Conservation (phyloP, 2,797 vertebrate genomes). For the Syngnathus rostellatus region DNA sequence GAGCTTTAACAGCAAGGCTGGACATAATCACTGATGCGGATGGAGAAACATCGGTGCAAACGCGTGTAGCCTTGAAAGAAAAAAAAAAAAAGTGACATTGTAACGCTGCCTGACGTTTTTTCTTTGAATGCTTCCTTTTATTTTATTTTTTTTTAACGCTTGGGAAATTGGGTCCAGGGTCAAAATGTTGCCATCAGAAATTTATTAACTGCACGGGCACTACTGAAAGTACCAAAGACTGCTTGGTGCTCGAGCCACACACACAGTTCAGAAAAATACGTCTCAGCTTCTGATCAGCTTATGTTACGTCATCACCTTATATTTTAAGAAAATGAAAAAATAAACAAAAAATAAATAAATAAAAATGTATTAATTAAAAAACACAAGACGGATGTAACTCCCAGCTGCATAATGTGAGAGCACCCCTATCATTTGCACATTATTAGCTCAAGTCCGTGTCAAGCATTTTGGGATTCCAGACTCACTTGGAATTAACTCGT, state of each 20-base stretch:
- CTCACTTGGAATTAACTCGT: constrained; percentile 31
- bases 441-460: constrained; percentile 13
- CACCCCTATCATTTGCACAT: constrained; percentile 7
- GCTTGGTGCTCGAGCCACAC: no score
- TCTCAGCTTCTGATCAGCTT: neutral
- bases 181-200: neutral
- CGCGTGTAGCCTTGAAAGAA: neutral
- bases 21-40: neutral
- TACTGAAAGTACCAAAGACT: neutral
- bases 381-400: no score
- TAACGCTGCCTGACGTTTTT: neutral
- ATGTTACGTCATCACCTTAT: no score
- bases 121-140: constrained; percentile 6
- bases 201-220: constrained; percentile 10
- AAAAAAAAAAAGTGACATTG: neutral
- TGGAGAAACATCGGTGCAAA: constrained; percentile 4
- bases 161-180: neutral
- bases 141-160: neutral
- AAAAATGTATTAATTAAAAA: no score
- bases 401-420: no score
- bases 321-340: no score
- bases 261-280: neutral
- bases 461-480: constrained; percentile 23
- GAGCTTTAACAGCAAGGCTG: neutral
- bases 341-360: no score